Base-by-base conservation (phyloP, 2,888 invertebrate genomes). In the Lamproptera curius region DNA sequence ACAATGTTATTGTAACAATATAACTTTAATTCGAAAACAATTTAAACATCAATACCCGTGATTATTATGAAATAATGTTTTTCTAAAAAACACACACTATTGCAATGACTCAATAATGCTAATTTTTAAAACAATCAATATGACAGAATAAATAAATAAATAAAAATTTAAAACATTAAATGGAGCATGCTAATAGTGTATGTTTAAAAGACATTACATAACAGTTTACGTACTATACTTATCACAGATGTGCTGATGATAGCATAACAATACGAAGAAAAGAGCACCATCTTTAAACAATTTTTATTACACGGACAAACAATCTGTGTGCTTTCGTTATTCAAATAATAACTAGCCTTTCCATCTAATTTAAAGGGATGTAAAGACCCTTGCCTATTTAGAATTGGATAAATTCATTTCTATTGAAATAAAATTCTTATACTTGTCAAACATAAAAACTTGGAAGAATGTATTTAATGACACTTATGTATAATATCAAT, bases 1-100 rank as follows among this genome's bases (percentile, higher is more conserved):
- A 65, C 63, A 59, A 56, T 46, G 42, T 53, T 41, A 52, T 49
- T 53, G 59, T 59, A 59, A 65, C 53, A 63, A 65, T 52, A 57
- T 61, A 52, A 41, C 53, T 67, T 68, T 67, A 68, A 42, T 39
- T 20, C 16, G 26, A 46, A 63, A 63, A 54, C 46, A 50, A 52
- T 45, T 55, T 50, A 48, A 54, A 53, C 38, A 50, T 47, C 52
- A 52, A 48, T 42, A 48, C 42, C 47, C 36, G 31, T 44, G 41
- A 36, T 34, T 9, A 16, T 38, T 14, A 33, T 15, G 9, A 35
- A n/a, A 8, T 20, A 4, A 4, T 10, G 14, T 14, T 23, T 26
- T 2, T 6, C 13, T 44, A 28, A 16, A n/a, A 15, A 46, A 47
- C 20, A 42, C 14, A 48, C 38, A 34, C 34, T 34, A 11, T 26